phyloP scores from a whole-genome alignment of 2,888 invertebrate genomes.

The Anarsia innoxiella region DNA sequence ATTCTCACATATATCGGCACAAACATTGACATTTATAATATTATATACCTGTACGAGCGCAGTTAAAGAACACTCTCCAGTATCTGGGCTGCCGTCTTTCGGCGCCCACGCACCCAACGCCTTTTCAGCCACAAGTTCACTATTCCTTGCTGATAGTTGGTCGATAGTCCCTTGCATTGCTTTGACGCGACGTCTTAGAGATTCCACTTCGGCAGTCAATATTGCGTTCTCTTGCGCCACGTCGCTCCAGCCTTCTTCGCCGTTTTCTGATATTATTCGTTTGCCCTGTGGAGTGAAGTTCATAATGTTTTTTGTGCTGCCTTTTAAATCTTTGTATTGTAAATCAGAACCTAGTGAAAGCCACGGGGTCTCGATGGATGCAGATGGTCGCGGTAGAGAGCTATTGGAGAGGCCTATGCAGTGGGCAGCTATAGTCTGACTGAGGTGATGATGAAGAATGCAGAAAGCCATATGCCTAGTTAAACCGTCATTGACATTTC shows the following conservation, averaged over 20 bases:
- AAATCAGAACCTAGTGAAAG: too few relatives aligned
- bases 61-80: slow-evolving; percentile 58
- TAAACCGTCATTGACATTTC: too few relatives aligned
- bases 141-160: slow-evolving; percentile 86
- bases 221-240: slow-evolving; percentile 97
- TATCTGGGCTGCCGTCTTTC: slow-evolving; percentile 51
- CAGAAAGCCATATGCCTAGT: too few relatives aligned
- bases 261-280: slow-evolving; percentile 89
- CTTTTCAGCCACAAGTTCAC: slow-evolving; percentile 86
- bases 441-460: too few relatives aligned
- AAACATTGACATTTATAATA: too few relatives aligned
- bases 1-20: too few relatives aligned
- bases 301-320: too few relatives aligned
- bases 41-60: slow-evolving; percentile 75
- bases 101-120: slow-evolving; percentile 79
- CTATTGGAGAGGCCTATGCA: too few relatives aligned
- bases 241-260: slow-evolving; percentile 91
- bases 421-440: too few relatives aligned
- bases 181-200: slow-evolving; percentile 90
- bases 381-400: too few relatives aligned
- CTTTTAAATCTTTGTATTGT: too few relatives aligned
- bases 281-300: slow-evolving; percentile 90
- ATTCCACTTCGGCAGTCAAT: slow-evolving; percentile 91
- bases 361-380: too few relatives aligned
- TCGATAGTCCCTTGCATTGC: slow-evolving; percentile 97